Percentiles rank a stretch among this genome's conserved stretches.
phyloP scores from a whole-genome alignment of 2,797 vertebrate species.

The Acanthornis magna region DNA sequence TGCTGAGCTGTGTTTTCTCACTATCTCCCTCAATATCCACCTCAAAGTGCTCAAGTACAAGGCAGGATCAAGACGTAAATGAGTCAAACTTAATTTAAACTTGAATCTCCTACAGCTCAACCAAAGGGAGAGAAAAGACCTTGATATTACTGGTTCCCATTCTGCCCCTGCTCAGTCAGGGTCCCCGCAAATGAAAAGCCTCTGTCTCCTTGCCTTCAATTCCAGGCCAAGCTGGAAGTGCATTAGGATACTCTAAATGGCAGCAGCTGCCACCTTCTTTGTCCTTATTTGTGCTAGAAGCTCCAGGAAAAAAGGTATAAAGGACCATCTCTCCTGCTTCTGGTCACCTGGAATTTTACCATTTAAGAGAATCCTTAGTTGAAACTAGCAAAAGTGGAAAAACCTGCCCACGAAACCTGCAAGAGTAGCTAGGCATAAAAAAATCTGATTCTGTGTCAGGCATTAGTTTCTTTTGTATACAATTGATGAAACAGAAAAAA shows the following conservation, averaged over 20 bases:
- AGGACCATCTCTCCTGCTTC: background rate
- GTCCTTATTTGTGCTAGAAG: background rate
- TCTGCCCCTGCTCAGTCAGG: background rate
- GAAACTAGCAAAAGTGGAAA: background rate
- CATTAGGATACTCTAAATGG: background rate
- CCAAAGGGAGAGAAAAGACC: background rate
- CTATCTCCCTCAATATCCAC: background rate
- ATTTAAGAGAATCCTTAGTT: background rate
- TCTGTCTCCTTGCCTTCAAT: background rate
- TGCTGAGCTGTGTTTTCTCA: background rate
- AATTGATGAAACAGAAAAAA: background rate
- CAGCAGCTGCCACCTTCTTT: background rate
- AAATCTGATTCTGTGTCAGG: background rate
- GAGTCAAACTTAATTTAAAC: background rate
- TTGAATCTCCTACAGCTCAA: background rate
- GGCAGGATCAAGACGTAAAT: background rate
- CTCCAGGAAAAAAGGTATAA: background rate
- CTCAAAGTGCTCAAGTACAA: background rate
- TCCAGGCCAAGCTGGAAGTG: background rate
- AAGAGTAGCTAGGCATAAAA: background rate
- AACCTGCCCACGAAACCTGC: background rate
- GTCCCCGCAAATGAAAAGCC: background rate
- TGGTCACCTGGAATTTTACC: background rate
- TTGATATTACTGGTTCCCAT: background rate
- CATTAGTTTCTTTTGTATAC: background rate